These are phyloP conservation scores for Limanda limanda DNA, from an alignment of 2,113 vertebrate species.

Conservation along the genomic window DNA sequence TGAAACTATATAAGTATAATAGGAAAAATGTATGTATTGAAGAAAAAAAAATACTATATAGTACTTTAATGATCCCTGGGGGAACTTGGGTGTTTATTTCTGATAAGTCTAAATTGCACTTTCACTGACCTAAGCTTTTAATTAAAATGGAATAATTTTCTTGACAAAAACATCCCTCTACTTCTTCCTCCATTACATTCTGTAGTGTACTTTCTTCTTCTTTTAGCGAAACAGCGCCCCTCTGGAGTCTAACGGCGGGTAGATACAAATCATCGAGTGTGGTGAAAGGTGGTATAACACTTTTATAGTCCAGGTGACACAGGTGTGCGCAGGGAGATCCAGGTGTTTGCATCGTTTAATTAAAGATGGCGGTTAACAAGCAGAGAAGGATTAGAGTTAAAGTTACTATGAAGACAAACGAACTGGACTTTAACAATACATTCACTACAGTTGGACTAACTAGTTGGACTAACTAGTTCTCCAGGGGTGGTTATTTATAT, in stretches of 20 bases:
- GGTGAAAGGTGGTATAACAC: conserved; percentile 28
- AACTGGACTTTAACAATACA: too few species aligned
- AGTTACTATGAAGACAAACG: too few species aligned
- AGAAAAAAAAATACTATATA: not conserved
- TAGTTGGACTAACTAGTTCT: not conserved
- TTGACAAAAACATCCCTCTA: too few species aligned
- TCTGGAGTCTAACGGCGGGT: not conserved
- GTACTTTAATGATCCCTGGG: too few species aligned
- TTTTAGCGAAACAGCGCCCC: conserved; percentile 55
- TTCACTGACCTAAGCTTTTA: too few species aligned
- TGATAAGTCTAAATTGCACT: too few species aligned
- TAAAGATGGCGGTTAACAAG: too few species aligned
- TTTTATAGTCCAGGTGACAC: not conserved
- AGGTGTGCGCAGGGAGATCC: not conserved
- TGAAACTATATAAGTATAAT: not conserved
- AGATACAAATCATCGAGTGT: not conserved
- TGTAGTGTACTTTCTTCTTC: not conserved
- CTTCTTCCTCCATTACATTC: too few species aligned
- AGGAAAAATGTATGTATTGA: not conserved
- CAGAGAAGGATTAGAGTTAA: too few species aligned
- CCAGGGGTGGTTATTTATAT: not conserved
- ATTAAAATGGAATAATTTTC: too few species aligned
- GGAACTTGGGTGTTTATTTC: too few species aligned
- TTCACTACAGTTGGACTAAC: too few species aligned
- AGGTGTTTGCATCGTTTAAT: not conserved